These are phyloP conservation scores for Drosophila formosana DNA, from an alignment of 2,888 invertebrate species.

Conservation along the genomic window DNA sequence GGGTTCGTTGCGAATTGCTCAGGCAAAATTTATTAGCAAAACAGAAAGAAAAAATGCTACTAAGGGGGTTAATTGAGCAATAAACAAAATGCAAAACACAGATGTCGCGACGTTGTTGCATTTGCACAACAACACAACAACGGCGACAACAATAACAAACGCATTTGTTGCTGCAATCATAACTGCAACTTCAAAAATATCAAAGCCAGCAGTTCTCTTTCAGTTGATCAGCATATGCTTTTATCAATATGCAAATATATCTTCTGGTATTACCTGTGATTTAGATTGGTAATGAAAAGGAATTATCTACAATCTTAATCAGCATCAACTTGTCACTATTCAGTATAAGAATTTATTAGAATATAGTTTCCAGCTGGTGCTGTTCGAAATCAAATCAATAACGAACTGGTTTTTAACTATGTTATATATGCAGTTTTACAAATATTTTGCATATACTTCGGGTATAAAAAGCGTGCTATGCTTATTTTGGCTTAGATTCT, in stretches of 20 bases:
- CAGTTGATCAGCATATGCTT: neutral
- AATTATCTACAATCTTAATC: neutral
- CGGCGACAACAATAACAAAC: constrained; percentile 26
- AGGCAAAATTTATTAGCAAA: constrained; percentile 60
- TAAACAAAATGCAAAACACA: constrained; percentile 64
- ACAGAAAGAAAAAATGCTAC: constrained; percentile 36
- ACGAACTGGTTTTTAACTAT: neutral
- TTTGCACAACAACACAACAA: constrained; percentile 50
- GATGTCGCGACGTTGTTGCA: constrained; percentile 42
- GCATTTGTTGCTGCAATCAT: constrained; percentile 10
- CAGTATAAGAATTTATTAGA: neutral
- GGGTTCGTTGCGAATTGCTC: constrained; percentile 39
- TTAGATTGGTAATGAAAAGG: neutral
- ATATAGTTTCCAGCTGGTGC: neutral
- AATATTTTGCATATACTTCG: neutral
- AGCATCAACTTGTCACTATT: neutral
- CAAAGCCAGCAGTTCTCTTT: neutral
- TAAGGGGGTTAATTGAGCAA: constrained; percentile 76
- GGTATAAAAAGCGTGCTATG: neutral
- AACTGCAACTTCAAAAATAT: constrained; percentile 13
- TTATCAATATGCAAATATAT: neutral
- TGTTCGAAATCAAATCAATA: neutral
- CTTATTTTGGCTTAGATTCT: neutral
- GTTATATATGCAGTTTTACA: neutral
- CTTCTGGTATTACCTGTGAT: neutral